Evolutionary conservation across 2,797 vertebrate species (phyloP), one percentile per base, ranked within the genome.

Genomic region (Pipistrellus pygmaeus): DNA sequence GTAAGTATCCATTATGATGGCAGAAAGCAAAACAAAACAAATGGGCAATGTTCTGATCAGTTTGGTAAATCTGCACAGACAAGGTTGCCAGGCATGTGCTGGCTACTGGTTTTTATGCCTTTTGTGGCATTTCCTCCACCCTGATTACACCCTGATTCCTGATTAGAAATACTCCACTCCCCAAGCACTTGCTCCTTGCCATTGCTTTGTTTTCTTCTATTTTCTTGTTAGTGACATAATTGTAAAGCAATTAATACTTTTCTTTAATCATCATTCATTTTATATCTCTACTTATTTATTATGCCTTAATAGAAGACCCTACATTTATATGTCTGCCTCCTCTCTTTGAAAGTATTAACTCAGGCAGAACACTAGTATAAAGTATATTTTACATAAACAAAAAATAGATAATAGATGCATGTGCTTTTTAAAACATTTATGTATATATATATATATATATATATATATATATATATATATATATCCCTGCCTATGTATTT

Each of bases 1-100:
- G 91, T 95, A 90, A 86, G 93, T 85, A 95, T 93, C 85, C 85
- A 94, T 92, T 97, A 93, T 8, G 23, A 96, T 84, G 81, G 88
- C 90, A 97, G 77, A 87, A 94, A 97, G 83, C 35, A 82, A 95
- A 97, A 89, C 57, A 88, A 95, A 96, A 95, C 85, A 95, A 95
- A 96, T 91, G 57, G 60, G 57, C 83, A 82, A 21, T 90, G 30
- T 88, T 96, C 91, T 75, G 83, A 30, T 94, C 75, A 60, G 27
- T 93, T 95, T n/a, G 51, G 85, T 25, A 53, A 95, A 96, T 62
- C 51, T 60, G 35, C 25, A 90, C 23, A 71, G 20, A 77, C 10
- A 66, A 83, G 89, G 77, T 14, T 69, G 38, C 60, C 57, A 92
- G 78, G 17, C 46, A 72, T 7, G 48, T 48, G 46, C 53, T 82